phyloP scores from a whole-genome alignment of 2,888 invertebrate genomes.

The Mythimna vitellina region DNA sequence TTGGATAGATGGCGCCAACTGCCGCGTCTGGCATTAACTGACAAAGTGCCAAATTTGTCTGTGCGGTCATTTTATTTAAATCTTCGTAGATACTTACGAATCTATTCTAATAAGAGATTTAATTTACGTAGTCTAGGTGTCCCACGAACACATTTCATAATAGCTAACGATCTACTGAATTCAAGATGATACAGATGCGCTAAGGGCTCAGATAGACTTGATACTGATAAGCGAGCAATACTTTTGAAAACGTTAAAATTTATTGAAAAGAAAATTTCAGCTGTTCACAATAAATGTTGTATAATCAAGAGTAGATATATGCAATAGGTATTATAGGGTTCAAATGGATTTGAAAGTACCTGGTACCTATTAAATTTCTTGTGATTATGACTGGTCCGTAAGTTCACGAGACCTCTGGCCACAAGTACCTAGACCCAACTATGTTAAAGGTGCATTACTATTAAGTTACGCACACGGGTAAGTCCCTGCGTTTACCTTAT shows the following conservation, averaged over 20 bases:
- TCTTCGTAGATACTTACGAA: neutral
- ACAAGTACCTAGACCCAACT: neutral
- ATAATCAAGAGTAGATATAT: too few relatives aligned
- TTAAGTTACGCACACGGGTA: neutral
- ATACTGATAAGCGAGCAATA: too few relatives aligned
- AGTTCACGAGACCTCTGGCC: slow-evolving; percentile 3
- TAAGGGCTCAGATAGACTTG: too few relatives aligned
- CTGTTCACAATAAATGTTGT: too few relatives aligned
- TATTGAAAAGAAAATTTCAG: too few relatives aligned
- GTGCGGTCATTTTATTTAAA: neutral
- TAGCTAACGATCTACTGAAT: neutral
- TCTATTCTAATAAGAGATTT: slow-evolving; percentile 19
- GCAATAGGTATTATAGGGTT: neutral
- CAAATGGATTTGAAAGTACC: neutral
- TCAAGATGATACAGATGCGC: too few relatives aligned
- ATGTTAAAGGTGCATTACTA: neutral
- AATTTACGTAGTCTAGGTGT: slow-evolving; percentile 5
- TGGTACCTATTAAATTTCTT: neutral
- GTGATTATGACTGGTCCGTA: neutral
- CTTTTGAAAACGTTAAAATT: too few relatives aligned
- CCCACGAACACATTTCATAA: neutral
- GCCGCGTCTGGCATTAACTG: neutral
- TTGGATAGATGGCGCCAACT: slow-evolving; percentile 7
- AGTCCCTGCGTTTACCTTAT: slow-evolving; percentile 25
- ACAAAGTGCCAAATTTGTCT: slow-evolving; percentile 7